A percentile compares a stretch with the other conserved stretches of the same genome.
Evolutionary conservation across 2,888 invertebrate species (phyloP).

Genomic region (Xylocampa areola): DNA sequence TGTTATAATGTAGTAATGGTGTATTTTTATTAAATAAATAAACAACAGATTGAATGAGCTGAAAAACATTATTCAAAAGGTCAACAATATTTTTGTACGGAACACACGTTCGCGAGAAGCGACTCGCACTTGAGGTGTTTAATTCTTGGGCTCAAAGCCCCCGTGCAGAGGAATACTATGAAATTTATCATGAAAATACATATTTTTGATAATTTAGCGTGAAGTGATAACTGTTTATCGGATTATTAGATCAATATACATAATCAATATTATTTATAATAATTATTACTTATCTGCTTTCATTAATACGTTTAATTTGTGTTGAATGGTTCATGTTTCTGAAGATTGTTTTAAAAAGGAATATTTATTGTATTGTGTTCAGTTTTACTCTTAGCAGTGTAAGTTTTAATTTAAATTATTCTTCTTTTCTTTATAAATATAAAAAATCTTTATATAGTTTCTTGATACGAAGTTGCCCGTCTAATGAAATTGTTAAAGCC

Average conservation of each 20-base stretch:
- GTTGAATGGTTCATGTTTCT: constrained; percentile 35
- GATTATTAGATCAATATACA: constrained; percentile 54
- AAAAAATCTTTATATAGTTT: too few relatives aligned
- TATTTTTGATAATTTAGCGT: constrained; percentile 49
- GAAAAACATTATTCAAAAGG: too few relatives aligned
- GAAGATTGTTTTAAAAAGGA: constrained; percentile 13
- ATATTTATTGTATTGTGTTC: constrained; percentile 15
- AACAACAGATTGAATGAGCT: too few relatives aligned
- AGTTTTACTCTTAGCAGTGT: constrained; percentile 15
- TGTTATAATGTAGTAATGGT: too few relatives aligned
- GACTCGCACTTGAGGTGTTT: too few relatives aligned
- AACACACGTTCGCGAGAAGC: too few relatives aligned
- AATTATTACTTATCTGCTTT: constrained; percentile 16
- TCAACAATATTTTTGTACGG: too few relatives aligned
- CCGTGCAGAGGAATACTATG: neutral
- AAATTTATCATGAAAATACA: constrained; percentile 37
- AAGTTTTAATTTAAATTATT: constrained; percentile 14
- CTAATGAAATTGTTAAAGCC: too few relatives aligned
- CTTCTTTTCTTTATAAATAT: too few relatives aligned
- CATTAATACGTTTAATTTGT: constrained; percentile 12
- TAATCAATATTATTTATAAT: constrained; percentile 35
- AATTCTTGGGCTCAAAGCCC: neutral
- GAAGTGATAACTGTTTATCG: constrained; percentile 53
- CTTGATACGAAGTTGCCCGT: too few relatives aligned
- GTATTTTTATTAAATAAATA: too few relatives aligned